Percentiles rank a stretch among this genome's conserved stretches.
Conservation (phyloP, 2,797 vertebrate genomes). For the Limosa lapponica region DNA sequence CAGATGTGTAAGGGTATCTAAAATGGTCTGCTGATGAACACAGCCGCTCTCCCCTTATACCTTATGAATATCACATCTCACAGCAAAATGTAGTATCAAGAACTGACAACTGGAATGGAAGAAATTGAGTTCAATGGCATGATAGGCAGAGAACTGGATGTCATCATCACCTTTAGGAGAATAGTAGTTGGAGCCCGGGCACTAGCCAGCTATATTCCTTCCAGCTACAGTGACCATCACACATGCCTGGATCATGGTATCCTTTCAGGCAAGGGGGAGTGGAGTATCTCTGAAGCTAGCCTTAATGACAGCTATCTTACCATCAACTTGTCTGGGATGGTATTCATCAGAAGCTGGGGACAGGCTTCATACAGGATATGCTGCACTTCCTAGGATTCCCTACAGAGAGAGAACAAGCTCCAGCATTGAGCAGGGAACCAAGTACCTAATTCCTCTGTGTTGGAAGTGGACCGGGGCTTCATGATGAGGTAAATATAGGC, state of each 20-base stretch:
- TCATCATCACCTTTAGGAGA: not conserved
- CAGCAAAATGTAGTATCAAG: not conserved
- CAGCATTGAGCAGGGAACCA: not conserved
- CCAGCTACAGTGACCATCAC: not conserved
- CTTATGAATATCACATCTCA: not conserved
- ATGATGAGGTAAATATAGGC: not conserved
- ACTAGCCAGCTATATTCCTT: not conserved
- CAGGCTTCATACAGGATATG: not conserved
- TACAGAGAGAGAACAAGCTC: not conserved
- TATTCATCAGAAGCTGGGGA: not conserved
- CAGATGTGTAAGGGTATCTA: not conserved
- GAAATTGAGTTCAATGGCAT: not conserved
- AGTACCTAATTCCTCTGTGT: not conserved
- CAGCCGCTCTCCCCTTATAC: accelerated
- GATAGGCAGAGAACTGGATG: not conserved
- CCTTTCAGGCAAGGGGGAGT: not conserved
- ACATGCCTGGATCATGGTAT: accelerated
- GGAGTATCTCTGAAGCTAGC: not conserved
- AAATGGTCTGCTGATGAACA: not conserved
- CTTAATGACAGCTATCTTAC: not conserved
- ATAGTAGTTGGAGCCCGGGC: not conserved
- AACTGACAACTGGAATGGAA: not conserved
- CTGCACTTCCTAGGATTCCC: not conserved
- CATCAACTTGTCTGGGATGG: not conserved
- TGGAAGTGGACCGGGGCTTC: not conserved